Conservation (phyloP, 2,888 invertebrate genomes). For the Lymantria dispar region DNA sequence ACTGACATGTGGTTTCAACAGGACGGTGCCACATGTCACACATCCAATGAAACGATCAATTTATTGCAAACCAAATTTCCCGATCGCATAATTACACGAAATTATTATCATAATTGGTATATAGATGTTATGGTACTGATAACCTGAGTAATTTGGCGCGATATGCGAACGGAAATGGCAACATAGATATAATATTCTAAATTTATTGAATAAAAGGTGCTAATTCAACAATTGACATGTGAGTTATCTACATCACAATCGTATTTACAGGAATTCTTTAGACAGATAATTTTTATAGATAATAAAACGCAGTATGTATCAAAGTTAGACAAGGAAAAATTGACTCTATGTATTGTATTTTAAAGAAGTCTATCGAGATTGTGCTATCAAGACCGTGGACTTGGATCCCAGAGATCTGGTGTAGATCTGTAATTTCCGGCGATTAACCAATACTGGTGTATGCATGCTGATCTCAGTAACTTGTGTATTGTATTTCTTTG, state of each 20-base stretch:
- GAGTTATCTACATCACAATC: neutral
- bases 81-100: too few relatives aligned
- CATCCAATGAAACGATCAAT: too few relatives aligned
- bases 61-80: too few relatives aligned
- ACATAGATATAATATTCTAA: neutral
- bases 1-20: too few relatives aligned
- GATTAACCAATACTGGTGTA: slow-evolving; percentile 27
- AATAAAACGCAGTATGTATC: slow-evolving; percentile 10
- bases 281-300: slow-evolving; percentile 17
- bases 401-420: slow-evolving; percentile 18
- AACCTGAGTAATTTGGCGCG: too few relatives aligned
- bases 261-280: slow-evolving; percentile 23
- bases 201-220: slow-evolving; percentile 18
- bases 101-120: too few relatives aligned
- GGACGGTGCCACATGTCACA: too few relatives aligned
- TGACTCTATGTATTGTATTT: slow-evolving; percentile 7
- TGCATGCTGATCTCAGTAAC: slow-evolving; percentile 12
- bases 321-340: slow-evolving; percentile 9
- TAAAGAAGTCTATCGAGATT: neutral
- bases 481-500: slow-evolving; percentile 11
- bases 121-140: too few relatives aligned
- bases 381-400: slow-evolving; percentile 3
- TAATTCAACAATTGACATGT: slow-evolving; percentile 45
- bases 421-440: slow-evolving; percentile 35
- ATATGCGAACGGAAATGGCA: too few relatives aligned